Evolutionary conservation across 37 sponge, comb jelly and placozoan species (phyloP).

Genomic region (Beroe ovata): DNA sequence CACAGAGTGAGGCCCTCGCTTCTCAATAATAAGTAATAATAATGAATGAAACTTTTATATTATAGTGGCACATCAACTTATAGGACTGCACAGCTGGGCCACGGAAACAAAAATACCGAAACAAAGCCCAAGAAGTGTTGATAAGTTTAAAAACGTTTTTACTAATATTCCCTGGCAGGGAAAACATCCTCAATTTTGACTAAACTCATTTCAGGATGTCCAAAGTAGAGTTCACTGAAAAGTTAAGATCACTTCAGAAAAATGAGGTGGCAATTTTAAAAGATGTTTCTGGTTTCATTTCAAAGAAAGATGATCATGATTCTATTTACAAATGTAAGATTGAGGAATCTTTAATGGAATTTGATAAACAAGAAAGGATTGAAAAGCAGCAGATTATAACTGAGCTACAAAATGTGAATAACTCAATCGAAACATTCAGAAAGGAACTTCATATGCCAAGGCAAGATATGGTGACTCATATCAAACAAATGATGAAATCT

Average conservation of each 20-base stretch:
- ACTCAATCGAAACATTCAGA: not conserved
- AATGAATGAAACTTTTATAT: too few species aligned
- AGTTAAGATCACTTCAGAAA: not conserved
- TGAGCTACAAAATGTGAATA: slow-evolving; percentile 6
- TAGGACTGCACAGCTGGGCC: too few species aligned
- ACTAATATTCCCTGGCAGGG: too few species aligned
- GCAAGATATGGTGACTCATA: not conserved
- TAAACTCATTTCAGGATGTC: slow-evolving; percentile 20
- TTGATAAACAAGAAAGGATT: not conserved
- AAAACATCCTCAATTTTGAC: too few species aligned
- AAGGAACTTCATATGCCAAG: not conserved
- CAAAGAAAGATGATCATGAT: not conserved
- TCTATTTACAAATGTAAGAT: slow-evolving; percentile 15
- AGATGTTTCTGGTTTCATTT: not conserved
- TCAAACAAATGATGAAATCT: slow-evolving; percentile 1
- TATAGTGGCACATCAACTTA: too few species aligned
- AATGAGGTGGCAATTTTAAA: not conserved
- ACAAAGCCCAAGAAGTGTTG: too few species aligned
- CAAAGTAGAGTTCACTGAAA: not conserved
- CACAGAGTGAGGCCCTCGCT: too few species aligned
- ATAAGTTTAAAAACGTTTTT: too few species aligned
- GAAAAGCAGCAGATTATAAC: not conserved
- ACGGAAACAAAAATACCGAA: too few species aligned
- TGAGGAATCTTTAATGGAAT: not conserved
- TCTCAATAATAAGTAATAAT: too few species aligned